These are phyloP conservation scores for Ochropleura leucogaster DNA, from an alignment of 2,888 invertebrate genomes.

Conservation along the genomic window DNA sequence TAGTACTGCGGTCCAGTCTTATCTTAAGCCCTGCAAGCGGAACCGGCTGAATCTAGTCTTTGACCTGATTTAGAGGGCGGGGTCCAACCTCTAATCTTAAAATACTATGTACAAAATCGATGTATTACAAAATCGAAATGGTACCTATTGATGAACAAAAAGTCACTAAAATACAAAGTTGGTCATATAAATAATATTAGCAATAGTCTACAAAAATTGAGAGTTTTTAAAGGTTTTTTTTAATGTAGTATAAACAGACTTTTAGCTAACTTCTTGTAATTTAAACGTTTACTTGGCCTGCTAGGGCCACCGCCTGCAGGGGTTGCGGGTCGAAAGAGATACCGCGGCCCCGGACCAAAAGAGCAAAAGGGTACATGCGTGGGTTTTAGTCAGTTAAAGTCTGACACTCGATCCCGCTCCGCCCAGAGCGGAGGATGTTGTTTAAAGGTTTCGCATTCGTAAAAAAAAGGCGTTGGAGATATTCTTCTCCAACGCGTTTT, in stretches of 20 bases:
- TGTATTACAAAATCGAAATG: slow-evolving; percentile 17
- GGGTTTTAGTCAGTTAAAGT: too few species aligned
- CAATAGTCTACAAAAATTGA: not conserved
- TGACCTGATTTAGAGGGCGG: slow-evolving; percentile 55
- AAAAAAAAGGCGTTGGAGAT: too few species aligned
- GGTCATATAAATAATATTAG: too few species aligned
- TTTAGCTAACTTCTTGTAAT: not conserved
- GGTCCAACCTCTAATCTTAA: slow-evolving; percentile 41
- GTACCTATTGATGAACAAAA: not conserved
- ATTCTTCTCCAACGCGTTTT: too few species aligned
- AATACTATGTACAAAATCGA: slow-evolving; percentile 30
- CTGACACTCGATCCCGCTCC: too few species aligned
- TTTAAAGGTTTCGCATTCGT: too few species aligned
- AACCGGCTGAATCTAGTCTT: slow-evolving; percentile 48
- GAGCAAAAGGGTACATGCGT: too few species aligned
- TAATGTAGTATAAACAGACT: not conserved
- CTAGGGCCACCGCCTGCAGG: too few species aligned
- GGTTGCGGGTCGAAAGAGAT: too few species aligned
- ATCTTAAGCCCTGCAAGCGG: slow-evolving; percentile 49
- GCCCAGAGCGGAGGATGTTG: too few species aligned
- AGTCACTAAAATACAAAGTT: not conserved
- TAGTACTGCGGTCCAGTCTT: slow-evolving; percentile 40
- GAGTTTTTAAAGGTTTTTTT: not conserved
- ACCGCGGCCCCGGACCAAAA: too few species aligned
- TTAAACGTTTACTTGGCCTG: not conserved